Conservation (phyloP, 2,888 invertebrate species). For the Drosophila mettleri region DNA sequence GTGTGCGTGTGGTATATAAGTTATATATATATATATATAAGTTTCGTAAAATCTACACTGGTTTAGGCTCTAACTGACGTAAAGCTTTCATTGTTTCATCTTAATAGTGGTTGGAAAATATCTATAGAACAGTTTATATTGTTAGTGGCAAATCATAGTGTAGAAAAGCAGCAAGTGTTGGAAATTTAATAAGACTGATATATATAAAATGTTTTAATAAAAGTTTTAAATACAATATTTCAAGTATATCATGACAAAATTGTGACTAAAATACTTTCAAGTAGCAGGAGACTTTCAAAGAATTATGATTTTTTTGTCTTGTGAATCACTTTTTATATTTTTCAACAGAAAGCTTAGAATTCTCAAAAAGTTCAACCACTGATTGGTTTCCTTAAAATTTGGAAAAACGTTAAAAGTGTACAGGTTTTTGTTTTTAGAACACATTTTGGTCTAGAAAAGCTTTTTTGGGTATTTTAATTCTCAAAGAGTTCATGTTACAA, state of each 20-base stretch:
- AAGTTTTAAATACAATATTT: too few species aligned
- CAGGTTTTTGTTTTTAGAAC: conserved; percentile 1
- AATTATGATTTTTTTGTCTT: too few species aligned
- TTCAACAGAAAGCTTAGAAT: not conserved
- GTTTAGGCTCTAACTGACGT: conserved; percentile 72
- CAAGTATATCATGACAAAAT: too few species aligned
- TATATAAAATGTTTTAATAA: too few species aligned
- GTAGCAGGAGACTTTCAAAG: not conserved
- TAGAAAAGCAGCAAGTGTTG: conserved; percentile 38
- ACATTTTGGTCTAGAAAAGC: conserved; percentile 10
- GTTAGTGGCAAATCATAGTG: conserved; percentile 59
- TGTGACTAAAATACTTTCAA: not conserved
- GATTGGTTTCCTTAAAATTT: not conserved
- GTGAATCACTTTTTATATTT: too few species aligned
- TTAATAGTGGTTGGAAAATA: conserved; percentile 16
- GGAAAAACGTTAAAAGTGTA: not conserved
- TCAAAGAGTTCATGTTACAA: not conserved
- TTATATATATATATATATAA: conserved; percentile 36
- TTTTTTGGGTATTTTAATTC: not conserved
- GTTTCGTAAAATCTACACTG: conserved; percentile 64
- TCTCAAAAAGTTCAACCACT: not conserved
- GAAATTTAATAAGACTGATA: not conserved
- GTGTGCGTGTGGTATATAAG: conserved; percentile 69
- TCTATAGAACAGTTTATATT: conserved; percentile 39
- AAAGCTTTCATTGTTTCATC: conserved; percentile 58